Evolutionary conservation across 2,113 vertebrate genomes (phyloP), one percentile per base, ranked within the genome.

Genomic region (Geococcyx californianus): DNA sequence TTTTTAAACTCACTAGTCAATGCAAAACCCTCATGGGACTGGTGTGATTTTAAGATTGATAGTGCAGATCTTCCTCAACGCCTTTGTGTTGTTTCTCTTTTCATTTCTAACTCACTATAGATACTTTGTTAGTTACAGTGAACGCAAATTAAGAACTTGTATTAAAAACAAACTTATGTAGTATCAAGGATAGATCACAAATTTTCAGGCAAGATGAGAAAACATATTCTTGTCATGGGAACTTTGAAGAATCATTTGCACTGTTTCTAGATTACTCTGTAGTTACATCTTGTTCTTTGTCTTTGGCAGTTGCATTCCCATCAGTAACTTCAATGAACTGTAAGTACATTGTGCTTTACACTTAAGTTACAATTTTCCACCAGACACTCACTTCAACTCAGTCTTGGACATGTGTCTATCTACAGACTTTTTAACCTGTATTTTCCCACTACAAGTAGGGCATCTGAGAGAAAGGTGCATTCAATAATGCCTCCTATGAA

Each of bases 161-260:
- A 15, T 20, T 24, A 29, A 34, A 44, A n/a, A 3, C 6, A 24
- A 56, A 33, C 23, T 24, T 33, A 11, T 0, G 0, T 28, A 82
- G 40, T 44, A 55, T 9, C 16, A 75, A 67, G 16, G 3, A 25
- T 26, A 33, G 42, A 44, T 66, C 26, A 52, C 38, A 59, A 45
- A 20, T 62, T 84, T 68, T 68, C 62, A 76, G n/a, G 33, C 52
- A 94, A 59, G 34, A 80, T 52, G 45, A 84, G 67, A 86, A 90
- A 47, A 33, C 5, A 8, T 3, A 19, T 18, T 58, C 25, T 67
- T 33, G 36, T 63, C 47, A 45, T 9, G 6, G 42, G 28, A 77
- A 23, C 13, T 45, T 0, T 34, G 12, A 77, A 59, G 42, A 36
- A 45, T 36, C 5, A 29, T 33, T 59, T 72, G 24, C 24, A 38